Evolutionary conservation across 2,797 vertebrate species (phyloP).

Genomic region (Lagothrix lagotricha): DNA sequence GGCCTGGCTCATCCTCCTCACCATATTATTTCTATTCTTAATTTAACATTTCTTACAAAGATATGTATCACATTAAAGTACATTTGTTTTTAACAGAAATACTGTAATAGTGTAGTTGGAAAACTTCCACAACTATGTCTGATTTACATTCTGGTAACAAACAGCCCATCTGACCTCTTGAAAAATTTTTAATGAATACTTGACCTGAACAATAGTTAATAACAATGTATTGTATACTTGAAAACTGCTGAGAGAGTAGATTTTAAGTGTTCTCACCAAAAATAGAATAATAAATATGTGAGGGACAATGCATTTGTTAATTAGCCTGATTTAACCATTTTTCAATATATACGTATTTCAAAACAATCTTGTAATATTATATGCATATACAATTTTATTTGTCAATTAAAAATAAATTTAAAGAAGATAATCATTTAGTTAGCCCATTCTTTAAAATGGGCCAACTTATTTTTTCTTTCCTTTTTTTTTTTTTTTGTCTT

Average conservation of each 20-base stretch:
- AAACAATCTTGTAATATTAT: not conserved
- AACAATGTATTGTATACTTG: not conserved
- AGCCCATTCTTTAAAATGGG: not conserved
- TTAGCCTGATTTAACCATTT: not conserved
- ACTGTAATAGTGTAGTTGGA: not conserved
- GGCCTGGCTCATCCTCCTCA: no score
- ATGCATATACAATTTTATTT: not conserved
- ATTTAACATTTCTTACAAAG: constrained; percentile 24
- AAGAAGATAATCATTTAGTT: not conserved
- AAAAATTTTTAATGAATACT: not conserved
- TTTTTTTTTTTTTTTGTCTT: not conserved
- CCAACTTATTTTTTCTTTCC: not conserved
- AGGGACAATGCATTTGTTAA: not conserved
- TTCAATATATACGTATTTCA: not conserved
- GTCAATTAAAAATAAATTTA: not conserved
- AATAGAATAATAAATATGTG: not conserved
- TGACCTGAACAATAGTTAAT: not conserved
- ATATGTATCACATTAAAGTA: not conserved
- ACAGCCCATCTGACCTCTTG: not conserved
- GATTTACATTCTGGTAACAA: not conserved
- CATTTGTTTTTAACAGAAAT: not conserved
- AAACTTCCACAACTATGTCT: constrained; percentile 3
- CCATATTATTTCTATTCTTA: not conserved
- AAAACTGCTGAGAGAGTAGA: not conserved
- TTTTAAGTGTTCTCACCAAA: not conserved